Evolutionary conservation across 1,140 invertebrate species (phyloP), one percentile per base, ranked within the genome.

Genomic region (Drosophila ficusphila): DNA sequence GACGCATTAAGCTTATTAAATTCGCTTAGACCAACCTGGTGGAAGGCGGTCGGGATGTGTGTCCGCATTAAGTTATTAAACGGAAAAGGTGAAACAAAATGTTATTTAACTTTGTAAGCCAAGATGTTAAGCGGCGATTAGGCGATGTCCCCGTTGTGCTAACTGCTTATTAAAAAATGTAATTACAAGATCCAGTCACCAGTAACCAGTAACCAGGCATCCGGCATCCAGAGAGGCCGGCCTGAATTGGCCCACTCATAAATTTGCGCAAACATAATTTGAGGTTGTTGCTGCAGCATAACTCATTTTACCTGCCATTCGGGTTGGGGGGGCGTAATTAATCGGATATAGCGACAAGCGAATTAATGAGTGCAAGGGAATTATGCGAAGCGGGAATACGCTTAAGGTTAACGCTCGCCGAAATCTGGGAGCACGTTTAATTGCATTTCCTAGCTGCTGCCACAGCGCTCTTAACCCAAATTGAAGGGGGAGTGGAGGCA

Each of bases 1-100:
- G 49, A 73, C 53, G 75, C 79, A 85, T 85, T 85, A 85, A 86
- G 79, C 79, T 85, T 85, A 85, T 85, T 85, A 85, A 85, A 86
- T 85, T 86, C 81, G 60, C 49, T 72, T 53, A 53, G 47, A 61
- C 44, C 33, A 54, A 61, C 54, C 62, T 70, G 68, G 21, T 70
- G 68, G 21, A 71, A 44, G 29, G 33, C 38, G 14, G 29, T 27
- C 38, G 14, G 48, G 19, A 34, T 41, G 39, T 69, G 49, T 46
- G 41, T 51, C 54, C 60, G 81, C 81, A 85, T 86, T 85, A 86
- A 81, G 81, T 81, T 85, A 86, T 85, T 86, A 86, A 85, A 78
- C 77, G 56, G 31, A 47, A 79, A 74, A 54, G 64, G 36, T 23
- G n/a, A n/a, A 73, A 72, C 62, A 53, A 47, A 74, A 61, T 49